phyloP scores from a whole-genome alignment of 2,797 vertebrate species.

The Podarcis lilfordi region DNA sequence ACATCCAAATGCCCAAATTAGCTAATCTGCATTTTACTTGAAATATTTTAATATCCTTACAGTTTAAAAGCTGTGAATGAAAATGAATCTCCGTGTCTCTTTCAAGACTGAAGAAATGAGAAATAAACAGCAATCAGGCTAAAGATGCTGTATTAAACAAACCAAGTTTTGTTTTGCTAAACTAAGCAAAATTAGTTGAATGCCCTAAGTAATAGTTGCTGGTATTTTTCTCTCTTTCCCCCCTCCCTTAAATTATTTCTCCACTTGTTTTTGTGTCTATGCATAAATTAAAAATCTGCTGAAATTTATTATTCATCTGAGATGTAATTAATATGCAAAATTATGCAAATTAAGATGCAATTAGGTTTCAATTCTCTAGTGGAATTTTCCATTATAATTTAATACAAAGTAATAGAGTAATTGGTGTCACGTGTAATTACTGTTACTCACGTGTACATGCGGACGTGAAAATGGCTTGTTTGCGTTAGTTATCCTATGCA shows the following conservation, averaged over 20 bases:
- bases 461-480: constrained; percentile 99
- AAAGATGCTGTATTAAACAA: constrained; percentile 84
- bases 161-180: constrained; percentile 87
- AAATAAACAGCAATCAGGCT: constrained; percentile 85
- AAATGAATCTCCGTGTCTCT: constrained; percentile 72
- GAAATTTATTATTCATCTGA: constrained; percentile 99
- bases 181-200: constrained; percentile 97
- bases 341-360: constrained; percentile 99
- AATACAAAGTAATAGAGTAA: constrained; percentile 99
- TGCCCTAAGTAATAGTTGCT: constrained; percentile 94
- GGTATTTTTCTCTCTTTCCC: constrained; percentile 80
- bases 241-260: constrained; percentile 88
- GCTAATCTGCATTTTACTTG: constrained; percentile 69
- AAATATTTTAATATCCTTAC: constrained; percentile 73
- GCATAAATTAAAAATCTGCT: constrained; percentile 99
- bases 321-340: constrained; percentile 99
- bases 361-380: constrained; percentile 99
- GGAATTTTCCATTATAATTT: constrained; percentile 99
- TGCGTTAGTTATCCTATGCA: constrained; percentile 99
- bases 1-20: constrained; percentile 72
- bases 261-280: constrained; percentile 96
- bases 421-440: constrained; percentile 99
- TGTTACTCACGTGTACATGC: constrained; percentile 99
- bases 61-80: constrained; percentile 76
- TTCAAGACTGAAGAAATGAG: constrained; percentile 79